A percentile compares a stretch with the other conserved stretches of the same genome.
These are phyloP conservation scores for Loxodonta africana DNA, from an alignment of 2,113 vertebrate genomes.

Conservation along the genomic window DNA sequence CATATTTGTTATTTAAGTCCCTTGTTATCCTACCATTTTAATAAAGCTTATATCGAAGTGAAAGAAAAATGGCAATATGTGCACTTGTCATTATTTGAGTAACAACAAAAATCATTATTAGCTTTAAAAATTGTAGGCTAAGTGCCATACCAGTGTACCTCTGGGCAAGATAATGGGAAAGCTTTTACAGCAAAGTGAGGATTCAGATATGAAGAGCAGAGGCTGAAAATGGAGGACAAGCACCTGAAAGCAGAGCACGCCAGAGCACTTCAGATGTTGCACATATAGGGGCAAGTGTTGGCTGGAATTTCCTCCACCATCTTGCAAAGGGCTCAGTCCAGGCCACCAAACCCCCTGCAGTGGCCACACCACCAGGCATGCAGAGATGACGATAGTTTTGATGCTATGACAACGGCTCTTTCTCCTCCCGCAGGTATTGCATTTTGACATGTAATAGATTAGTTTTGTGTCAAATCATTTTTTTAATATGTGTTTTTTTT, in stretches of 20 bases:
- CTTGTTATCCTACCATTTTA: not conserved
- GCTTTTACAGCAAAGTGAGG: slow-evolving; percentile 94
- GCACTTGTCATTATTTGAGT: not conserved
- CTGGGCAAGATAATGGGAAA: slow-evolving; percentile 95
- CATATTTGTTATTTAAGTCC: not conserved
- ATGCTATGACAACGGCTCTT: slow-evolving; percentile 86
- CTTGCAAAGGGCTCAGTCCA: slow-evolving; percentile 83
- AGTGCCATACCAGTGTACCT: slow-evolving; percentile 90
- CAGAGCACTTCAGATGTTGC: slow-evolving; percentile 95
- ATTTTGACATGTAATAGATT: slow-evolving; percentile 80
- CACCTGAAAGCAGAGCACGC: slow-evolving; percentile 93
- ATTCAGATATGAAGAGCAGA: slow-evolving; percentile 93
- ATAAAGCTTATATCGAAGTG: not conserved
- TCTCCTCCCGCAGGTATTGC: slow-evolving; percentile 91
- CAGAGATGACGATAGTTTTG: slow-evolving; percentile 88
- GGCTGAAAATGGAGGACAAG: slow-evolving; percentile 93
- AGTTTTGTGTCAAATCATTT: slow-evolving; percentile 39
- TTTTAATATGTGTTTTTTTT: not conserved
- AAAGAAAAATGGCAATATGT: not conserved
- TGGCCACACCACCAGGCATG: slow-evolving; percentile 84
- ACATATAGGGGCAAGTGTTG: slow-evolving; percentile 96
- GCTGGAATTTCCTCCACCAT: slow-evolving; percentile 89
- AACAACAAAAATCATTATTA: slow-evolving; percentile 58
- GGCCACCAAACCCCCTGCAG: slow-evolving; percentile 82
- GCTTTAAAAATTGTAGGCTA: slow-evolving; percentile 84